Evolutionary conservation across 2,113 vertebrate species (phyloP).

Genomic region (Sorex araneus): DNA sequence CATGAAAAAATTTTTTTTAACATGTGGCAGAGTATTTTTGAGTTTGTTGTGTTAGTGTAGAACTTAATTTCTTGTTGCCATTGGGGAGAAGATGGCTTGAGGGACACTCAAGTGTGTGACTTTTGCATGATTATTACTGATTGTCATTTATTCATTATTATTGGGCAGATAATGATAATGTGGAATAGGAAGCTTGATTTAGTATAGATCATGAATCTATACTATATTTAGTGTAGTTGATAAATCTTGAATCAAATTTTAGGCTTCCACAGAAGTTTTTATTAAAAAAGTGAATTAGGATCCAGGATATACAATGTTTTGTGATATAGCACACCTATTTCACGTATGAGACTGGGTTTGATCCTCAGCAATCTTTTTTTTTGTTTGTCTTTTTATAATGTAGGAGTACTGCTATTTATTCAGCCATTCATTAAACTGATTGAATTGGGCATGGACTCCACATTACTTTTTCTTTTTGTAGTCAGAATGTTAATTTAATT

Average conservation of each 20-base stretch:
- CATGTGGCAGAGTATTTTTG: too few species aligned
- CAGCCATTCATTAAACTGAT: too few species aligned
- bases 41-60: slow-evolving; percentile 1
- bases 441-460: too few species aligned
- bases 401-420: too few species aligned
- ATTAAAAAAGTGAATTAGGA: slow-evolving; percentile 50
- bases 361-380: too few species aligned
- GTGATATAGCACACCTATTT: background rate
- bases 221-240: background rate
- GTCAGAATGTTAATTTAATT: too few species aligned
- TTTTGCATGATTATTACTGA: slow-evolving; percentile 51
- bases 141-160: background rate
- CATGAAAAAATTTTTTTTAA: too few species aligned
- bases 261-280: slow-evolving; percentile 34
- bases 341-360: background rate
- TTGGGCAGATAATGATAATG: background rate
- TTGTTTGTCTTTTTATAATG: too few species aligned
- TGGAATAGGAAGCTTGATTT: background rate
- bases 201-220: background rate
- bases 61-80: background rate
- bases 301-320: too few species aligned
- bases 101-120: background rate
- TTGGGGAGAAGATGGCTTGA: background rate
- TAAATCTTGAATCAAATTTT: slow-evolving; percentile 37
- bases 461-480: too few species aligned